Evolutionary conservation across 2,888 invertebrate genomes (phyloP), one percentile per base, ranked within the genome.

Genomic region (Anaspis maculata): DNA sequence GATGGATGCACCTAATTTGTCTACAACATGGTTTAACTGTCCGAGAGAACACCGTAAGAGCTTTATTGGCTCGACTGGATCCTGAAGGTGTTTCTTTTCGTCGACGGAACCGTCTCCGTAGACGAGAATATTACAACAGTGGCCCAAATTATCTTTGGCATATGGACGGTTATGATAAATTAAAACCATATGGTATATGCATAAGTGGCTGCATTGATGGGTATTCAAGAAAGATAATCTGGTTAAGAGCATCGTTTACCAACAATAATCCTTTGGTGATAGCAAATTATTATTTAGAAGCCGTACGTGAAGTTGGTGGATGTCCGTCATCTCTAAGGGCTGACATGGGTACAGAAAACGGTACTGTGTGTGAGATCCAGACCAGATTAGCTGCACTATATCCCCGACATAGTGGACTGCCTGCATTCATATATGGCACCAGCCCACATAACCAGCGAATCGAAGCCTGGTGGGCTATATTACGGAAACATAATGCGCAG

Each of bases 111-210:
- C 27, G 36, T 25, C 34, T 42, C n/a, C 23, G 35, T 4, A 15
- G 41, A 27, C 26, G 32, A 21, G 30, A 41, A 16, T 45, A 45
- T 27, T 12, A 15, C 7, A 41, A 38, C 34, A 26, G 12, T 27
- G 41, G 41, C 12, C 42, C 40, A 9, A 43, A 45, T 24, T 25
- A 13, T 34, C 15, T 41, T 15, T 41, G 39, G 42, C 40, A 44
- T 28, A 31, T 44, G 25, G 44, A 46, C 26, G 38, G 35, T 11
- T 42, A 42, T 27, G 43, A 35, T 15, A 43, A 43, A 27, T 30
- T 43, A 25, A 43, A 43, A 13, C 40, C 24, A 9, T 24, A 10
- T 10, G 24, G 24, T 7, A 10, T 24, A 7, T 24, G 24, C 11
- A 24, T 24, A 29, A 6, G 37, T 34, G 26, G 37, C 34, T 15